Percentiles rank a stretch among this genome's conserved stretches.
phyloP scores from a whole-genome alignment of 2,797 vertebrate genomes.

The Sebastiscus tertius region DNA sequence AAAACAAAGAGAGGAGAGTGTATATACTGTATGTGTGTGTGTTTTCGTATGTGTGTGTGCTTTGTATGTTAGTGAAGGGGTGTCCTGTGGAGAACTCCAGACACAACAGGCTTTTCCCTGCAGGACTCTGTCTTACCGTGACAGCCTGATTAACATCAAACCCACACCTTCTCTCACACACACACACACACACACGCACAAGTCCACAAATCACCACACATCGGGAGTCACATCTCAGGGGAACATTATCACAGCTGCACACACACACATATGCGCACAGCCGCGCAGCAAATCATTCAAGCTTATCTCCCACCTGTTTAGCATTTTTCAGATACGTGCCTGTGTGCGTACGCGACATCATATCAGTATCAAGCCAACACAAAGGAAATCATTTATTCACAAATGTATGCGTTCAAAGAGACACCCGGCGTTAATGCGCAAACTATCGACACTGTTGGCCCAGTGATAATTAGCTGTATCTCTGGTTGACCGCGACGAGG shows the following conservation, averaged over 20 bases:
- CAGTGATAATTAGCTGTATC: constrained; percentile 28
- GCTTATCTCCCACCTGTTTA: constrained; percentile 77
- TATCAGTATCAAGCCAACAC: constrained; percentile 49
- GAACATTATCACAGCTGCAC: constrained; percentile 62
- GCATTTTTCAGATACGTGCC: constrained; percentile 58
- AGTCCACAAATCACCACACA: constrained; percentile 44
- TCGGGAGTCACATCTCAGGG: constrained; percentile 54
- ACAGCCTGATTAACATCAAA: constrained; percentile 77
- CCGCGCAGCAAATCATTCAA: constrained; percentile 53
- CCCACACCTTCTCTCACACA: constrained; percentile 19
- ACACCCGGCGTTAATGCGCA: constrained; percentile 6
- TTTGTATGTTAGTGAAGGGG: constrained; percentile 29
- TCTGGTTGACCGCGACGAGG: neutral
- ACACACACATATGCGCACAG: constrained; percentile 4
- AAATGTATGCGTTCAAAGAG: neutral
- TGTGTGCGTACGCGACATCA: constrained; percentile 25
- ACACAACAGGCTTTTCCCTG: constrained; percentile 71
- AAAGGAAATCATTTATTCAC: constrained; percentile 43
- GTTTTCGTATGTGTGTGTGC: neutral
- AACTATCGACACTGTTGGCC: neutral
- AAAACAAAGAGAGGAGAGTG: constrained; percentile 25
- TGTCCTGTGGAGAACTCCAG: constrained; percentile 67
- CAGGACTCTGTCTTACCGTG: constrained; percentile 63
- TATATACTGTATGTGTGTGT: neutral
- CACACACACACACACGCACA: constrained; percentile 3